Percentiles rank a stretch among this genome's conserved stretches.
phyloP scores from a whole-genome alignment of 2,113 vertebrate genomes.

The Hippocampus guttulatus region DNA sequence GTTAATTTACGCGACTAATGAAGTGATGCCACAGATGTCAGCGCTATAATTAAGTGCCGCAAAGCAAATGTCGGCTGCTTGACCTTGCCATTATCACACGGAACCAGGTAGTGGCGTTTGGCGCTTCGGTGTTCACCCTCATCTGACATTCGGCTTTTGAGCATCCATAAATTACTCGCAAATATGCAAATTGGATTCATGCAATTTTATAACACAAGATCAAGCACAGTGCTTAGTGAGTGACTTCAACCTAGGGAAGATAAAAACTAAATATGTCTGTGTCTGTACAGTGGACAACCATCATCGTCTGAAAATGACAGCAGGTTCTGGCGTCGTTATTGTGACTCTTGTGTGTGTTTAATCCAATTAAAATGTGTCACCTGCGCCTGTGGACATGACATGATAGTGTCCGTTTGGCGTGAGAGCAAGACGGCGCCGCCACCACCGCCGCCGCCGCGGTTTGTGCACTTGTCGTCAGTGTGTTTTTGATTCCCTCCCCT shows the following conservation, averaged over 20 bases:
- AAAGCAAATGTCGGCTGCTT: neutral
- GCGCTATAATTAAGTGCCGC: neutral
- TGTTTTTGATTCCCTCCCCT: slow-evolving; percentile 43
- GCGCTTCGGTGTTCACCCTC: neutral
- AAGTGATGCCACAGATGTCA: neutral
- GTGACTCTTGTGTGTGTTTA: neutral
- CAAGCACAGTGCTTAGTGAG: neutral
- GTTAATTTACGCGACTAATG: neutral
- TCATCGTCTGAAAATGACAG: neutral
- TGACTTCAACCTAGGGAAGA: neutral
- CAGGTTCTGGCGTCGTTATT: neutral
- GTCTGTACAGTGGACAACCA: neutral
- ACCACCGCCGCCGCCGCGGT: neutral
- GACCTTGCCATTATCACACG: neutral
- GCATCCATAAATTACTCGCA: neutral
- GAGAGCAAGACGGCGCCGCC: neutral
- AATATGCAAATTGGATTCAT: neutral
- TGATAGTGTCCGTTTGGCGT: neutral
- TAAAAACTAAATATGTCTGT: no score
- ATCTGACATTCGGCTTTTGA: neutral
- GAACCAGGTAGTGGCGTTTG: neutral
- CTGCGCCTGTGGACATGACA: neutral
- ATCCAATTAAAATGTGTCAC: neutral
- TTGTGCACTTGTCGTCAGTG: neutral
- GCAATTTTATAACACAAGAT: neutral